phyloP scores from a whole-genome alignment of 2,113 vertebrate genomes.

The Desmodus rotundus region DNA sequence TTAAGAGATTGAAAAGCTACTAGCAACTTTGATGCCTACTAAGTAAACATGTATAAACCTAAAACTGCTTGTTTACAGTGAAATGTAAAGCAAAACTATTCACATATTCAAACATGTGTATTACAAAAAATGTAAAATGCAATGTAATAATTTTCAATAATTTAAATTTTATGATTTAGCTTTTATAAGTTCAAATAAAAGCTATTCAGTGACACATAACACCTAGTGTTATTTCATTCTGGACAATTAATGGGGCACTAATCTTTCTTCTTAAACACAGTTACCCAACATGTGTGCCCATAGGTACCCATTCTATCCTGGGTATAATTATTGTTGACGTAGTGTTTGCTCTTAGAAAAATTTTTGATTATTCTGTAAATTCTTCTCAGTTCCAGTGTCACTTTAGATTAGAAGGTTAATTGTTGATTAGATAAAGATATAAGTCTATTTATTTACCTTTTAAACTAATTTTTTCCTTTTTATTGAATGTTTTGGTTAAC shows the following conservation, averaged over 20 bases:
- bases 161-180: not conserved
- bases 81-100: not conserved
- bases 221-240: not conserved
- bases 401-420: constrained; percentile 25
- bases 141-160: not conserved
- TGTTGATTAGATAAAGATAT: constrained; percentile 33
- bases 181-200: not conserved
- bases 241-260: not conserved
- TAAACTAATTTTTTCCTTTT: too few species aligned
- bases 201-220: not conserved
- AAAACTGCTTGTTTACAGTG: not conserved
- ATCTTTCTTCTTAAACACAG: not conserved
- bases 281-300: not conserved
- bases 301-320: not conserved
- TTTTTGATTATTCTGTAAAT: constrained; percentile 32
- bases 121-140: not conserved
- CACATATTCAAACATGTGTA: not conserved
- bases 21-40: not conserved
- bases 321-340: not conserved
- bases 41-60: not conserved
- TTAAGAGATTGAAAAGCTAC: not conserved
- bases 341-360: not conserved
- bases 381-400: not conserved
- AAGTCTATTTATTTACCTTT: too few species aligned
- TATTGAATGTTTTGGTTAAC: too few species aligned